phyloP scores from a whole-genome alignment of 37 sponge, comb jelly and placozoan genomes.

The Chondrilla cf. caribensis region DNA sequence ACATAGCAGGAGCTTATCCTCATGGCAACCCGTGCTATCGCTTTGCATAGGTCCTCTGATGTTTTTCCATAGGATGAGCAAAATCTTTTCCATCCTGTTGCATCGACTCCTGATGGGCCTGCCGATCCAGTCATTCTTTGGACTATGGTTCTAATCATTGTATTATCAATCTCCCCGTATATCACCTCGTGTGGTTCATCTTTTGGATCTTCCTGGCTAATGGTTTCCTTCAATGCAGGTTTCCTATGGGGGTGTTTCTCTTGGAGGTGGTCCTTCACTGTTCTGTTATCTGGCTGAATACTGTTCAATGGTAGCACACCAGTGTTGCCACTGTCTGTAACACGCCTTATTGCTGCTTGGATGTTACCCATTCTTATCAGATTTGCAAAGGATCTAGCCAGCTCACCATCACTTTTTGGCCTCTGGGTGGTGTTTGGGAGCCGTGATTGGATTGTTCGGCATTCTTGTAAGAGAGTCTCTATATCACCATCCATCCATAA shows the following conservation, averaged over 20 bases:
- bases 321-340: constrained; percentile 3
- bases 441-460: background rate
- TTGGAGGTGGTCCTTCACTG: constrained; percentile 16
- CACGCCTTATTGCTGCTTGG: constrained; percentile 18
- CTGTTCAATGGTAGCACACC: constrained; percentile 10
- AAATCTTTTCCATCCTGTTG: constrained; percentile 6
- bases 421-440: background rate
- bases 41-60: constrained; percentile 7
- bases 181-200: constrained; percentile 5
- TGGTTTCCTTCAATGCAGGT: constrained; percentile 8
- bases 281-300: constrained; percentile 2
- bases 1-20: constrained; percentile 16
- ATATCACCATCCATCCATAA: constrained; percentile 17
- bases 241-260: constrained; percentile 18
- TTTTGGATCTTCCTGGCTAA: background rate
- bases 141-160: too few relatives aligned
- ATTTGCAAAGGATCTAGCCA: constrained; percentile 5
- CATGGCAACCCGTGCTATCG: background rate
- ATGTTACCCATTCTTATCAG: constrained; percentile 18
- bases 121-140: constrained; percentile 5
- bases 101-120: constrained; percentile 2
- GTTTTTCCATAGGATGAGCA: constrained; percentile 4
- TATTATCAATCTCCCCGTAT: background rate
- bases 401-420: background rate
- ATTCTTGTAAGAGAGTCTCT: constrained; percentile 14